Percentiles rank a stretch among this genome's conserved stretches.
These are phyloP conservation scores for Cephus rjabovi DNA, from an alignment of 2,888 invertebrate genomes.

Conservation along the genomic window DNA sequence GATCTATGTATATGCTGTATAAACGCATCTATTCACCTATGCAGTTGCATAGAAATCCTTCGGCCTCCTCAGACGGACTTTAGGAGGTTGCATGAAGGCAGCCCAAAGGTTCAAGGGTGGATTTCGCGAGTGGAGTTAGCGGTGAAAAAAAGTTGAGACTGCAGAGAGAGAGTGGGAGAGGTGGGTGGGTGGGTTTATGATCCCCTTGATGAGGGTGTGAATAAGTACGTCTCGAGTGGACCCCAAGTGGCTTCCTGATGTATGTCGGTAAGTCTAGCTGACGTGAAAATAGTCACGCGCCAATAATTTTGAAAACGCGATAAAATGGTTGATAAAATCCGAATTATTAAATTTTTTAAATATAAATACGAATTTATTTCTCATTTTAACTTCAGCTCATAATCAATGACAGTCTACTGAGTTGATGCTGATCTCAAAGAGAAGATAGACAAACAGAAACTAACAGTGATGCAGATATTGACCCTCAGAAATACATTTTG, in stretches of 20 bases:
- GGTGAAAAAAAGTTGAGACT: constrained; percentile 28
- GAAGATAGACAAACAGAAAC: background rate
- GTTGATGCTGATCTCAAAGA: background rate
- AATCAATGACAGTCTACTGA: no score
- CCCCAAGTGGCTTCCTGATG: background rate
- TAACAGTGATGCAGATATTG: background rate
- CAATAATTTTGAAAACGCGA: constrained; percentile 38
- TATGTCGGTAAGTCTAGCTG: background rate
- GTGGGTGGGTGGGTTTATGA: constrained; percentile 22
- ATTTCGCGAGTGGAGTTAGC: background rate
- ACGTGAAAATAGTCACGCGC: background rate
- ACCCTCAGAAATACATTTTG: background rate
- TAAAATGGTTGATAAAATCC: background rate
- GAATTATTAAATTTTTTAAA: background rate
- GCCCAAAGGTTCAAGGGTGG: background rate
- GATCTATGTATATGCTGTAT: background rate
- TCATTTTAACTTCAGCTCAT: background rate
- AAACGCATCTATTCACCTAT: background rate
- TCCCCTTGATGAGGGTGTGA: constrained; percentile 57
- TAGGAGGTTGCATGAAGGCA: constrained; percentile 14
- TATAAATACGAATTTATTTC: background rate
- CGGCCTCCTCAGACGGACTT: constrained; percentile 33
- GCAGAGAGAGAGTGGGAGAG: constrained; percentile 20
- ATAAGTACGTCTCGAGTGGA: constrained; percentile 58
- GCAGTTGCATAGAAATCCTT: background rate